A percentile compares a stretch with the other conserved stretches of the same genome.
phyloP scores from a whole-genome alignment of 1,140 invertebrate species.

The Zelostemma sp. region DNA sequence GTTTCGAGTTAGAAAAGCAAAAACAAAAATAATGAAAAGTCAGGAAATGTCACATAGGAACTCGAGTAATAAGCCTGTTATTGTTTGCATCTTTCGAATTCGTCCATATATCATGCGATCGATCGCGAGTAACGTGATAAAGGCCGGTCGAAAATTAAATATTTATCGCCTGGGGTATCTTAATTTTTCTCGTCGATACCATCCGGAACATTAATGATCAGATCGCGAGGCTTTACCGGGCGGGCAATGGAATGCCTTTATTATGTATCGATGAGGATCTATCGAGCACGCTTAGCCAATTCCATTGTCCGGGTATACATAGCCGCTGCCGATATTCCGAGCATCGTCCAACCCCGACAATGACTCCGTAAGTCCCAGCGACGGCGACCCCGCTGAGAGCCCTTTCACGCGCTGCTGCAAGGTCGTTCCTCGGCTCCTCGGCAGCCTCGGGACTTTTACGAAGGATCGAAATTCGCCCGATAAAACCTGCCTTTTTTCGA shows the following conservation, averaged over 20 bases:
- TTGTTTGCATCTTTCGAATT: too few relatives aligned
- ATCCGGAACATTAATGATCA: background rate
- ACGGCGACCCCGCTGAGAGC: background rate
- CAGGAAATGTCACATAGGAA: too few relatives aligned
- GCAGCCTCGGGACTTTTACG: too few relatives aligned
- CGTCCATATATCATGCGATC: background rate
- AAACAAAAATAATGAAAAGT: too few relatives aligned
- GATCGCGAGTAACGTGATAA: background rate
- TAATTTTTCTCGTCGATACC: background rate
- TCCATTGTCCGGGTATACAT: background rate
- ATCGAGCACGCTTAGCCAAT: background rate
- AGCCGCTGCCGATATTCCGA: background rate
- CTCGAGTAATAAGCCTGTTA: too few relatives aligned
- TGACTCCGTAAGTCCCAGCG: background rate
- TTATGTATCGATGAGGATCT: constrained; percentile 6
- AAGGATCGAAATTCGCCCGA: too few relatives aligned
- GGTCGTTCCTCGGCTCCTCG: background rate
- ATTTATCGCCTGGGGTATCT: background rate
- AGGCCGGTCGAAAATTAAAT: background rate
- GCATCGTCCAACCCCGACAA: background rate
- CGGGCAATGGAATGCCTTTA: constrained; percentile 1
- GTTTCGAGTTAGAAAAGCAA: too few relatives aligned
- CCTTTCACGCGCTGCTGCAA: background rate
- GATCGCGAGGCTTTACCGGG: background rate
- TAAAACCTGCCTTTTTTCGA: too few relatives aligned